Evolutionary conservation across 1,140 invertebrate genomes (phyloP).

Genomic region (Euura saliciscinereae): DNA sequence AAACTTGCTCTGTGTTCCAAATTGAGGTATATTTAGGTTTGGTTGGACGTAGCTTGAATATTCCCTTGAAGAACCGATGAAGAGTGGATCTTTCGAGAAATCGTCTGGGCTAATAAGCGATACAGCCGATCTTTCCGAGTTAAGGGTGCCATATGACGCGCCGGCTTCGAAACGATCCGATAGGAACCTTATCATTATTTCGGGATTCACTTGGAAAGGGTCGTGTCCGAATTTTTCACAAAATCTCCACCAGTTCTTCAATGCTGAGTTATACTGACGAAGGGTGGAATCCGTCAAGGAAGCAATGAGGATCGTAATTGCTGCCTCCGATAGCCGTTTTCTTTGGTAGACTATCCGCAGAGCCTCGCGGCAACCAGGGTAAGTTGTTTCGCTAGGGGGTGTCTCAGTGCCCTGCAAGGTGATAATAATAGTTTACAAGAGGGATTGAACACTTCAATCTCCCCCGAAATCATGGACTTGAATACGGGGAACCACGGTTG

Average conservation of each 20-base stretch:
- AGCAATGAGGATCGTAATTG: slow-evolving; percentile 23
- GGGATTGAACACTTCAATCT: too few relatives aligned
- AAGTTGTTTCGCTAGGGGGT: slow-evolving; percentile 22
- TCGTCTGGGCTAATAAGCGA: slow-evolving; percentile 21
- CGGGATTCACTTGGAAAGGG: slow-evolving; percentile 11
- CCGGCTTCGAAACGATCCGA: slow-evolving; percentile 26
- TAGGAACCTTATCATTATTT: slow-evolving; percentile 20
- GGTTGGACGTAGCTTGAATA: neutral
- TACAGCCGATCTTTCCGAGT: slow-evolving; percentile 29
- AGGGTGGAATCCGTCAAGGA: slow-evolving; percentile 36
- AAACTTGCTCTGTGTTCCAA: slow-evolving; percentile 2
- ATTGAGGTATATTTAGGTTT: slow-evolving; percentile 7
- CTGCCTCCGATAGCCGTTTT: slow-evolving; percentile 18
- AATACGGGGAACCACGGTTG: slow-evolving; percentile 20
- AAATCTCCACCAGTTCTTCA: slow-evolving; percentile 29
- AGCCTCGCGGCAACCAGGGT: slow-evolving; percentile 26
- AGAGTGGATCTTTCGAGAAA: slow-evolving; percentile 21
- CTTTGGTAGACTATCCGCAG: slow-evolving; percentile 23
- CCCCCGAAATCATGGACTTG: too few relatives aligned
- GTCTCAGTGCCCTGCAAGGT: too few relatives aligned
- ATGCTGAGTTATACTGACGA: slow-evolving; percentile 36
- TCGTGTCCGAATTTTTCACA: slow-evolving; percentile 19
- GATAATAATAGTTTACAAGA: too few relatives aligned
- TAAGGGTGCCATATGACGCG: slow-evolving; percentile 32
- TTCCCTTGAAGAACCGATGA: slow-evolving; percentile 11